Percentiles rank a stretch among this genome's conserved stretches.
These are phyloP conservation scores for Lochmaea capreae DNA, from an alignment of 2,888 invertebrate genomes.

Conservation along the genomic window DNA sequence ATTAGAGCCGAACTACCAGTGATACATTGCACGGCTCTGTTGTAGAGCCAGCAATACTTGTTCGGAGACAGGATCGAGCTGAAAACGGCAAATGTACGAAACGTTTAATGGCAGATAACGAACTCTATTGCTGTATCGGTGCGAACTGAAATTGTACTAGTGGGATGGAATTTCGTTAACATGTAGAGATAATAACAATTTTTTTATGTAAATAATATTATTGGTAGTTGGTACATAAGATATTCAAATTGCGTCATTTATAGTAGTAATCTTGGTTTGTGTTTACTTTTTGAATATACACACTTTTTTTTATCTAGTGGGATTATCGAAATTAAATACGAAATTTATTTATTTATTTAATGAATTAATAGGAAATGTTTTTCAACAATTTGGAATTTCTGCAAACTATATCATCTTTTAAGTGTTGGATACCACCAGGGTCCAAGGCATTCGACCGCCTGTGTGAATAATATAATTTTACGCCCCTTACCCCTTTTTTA, in stretches of 20 bases:
- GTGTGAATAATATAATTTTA: too few species aligned
- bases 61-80: not conserved
- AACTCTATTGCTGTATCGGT: not conserved
- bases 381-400: too few species aligned
- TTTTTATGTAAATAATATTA: not conserved
- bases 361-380: too few species aligned
- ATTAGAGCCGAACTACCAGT: conserved; percentile 17
- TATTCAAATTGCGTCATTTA: not conserved
- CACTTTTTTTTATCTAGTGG: not conserved
- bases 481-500: too few species aligned
- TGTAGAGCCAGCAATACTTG: conserved; percentile 19
- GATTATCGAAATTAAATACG: conserved; percentile 3
- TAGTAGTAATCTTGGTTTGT: not conserved
- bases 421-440: too few species aligned
- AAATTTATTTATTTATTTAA: too few species aligned
- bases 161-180: not conserved
- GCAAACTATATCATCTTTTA: too few species aligned
- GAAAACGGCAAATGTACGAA: not conserved
- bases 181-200: not conserved
- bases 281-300: conserved; percentile 14
- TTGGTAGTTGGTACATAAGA: not conserved
- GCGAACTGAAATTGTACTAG: conserved; percentile 7
- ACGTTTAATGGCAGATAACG: conserved; percentile 1
- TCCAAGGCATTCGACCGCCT: too few species aligned
- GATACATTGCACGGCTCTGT: conserved; percentile 15